A percentile compares a stretch with the other conserved stretches of the same genome.
phyloP scores from a whole-genome alignment of 2,888 invertebrate species.

The Papilio gigon region DNA sequence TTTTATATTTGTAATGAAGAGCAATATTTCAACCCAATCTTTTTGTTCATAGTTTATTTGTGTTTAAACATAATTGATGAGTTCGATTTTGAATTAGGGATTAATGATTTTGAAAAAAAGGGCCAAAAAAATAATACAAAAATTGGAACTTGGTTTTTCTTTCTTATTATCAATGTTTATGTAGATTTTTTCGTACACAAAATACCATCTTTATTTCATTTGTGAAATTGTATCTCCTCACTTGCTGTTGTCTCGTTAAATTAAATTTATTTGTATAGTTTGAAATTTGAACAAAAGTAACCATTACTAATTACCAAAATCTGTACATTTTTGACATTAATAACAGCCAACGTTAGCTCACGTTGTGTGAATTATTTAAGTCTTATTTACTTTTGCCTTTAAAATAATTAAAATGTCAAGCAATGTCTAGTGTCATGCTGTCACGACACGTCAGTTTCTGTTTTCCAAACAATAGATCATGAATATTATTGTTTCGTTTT shows the following conservation, averaged over 20 bases:
- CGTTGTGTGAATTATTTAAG: not conserved
- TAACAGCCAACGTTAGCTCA: no score
- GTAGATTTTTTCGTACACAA: no score
- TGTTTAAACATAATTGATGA: not conserved
- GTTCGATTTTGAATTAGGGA: not conserved
- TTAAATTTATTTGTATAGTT: no score
- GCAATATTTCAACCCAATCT: no score
- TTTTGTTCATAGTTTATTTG: no score
- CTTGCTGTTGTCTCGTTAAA: no score
- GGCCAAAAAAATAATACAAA: not conserved
- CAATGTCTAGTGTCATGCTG: not conserved
- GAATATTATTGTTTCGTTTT: not conserved
- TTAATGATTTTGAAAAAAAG: not conserved
- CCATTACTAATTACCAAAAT: no score
- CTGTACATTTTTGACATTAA: no score
- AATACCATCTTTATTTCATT: no score
- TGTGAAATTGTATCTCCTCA: no score
- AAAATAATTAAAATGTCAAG: not conserved
- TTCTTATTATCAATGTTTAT: no score
- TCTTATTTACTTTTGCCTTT: conserved; percentile 8
- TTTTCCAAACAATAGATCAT: conserved; percentile 5
- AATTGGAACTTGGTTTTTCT: not conserved
- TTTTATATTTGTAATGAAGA: not conserved
- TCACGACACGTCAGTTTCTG: conserved; percentile 9
- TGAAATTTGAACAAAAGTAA: no score